phyloP scores from a whole-genome alignment of 2,113 vertebrate species.

The Chlorocebus sabaeus region DNA sequence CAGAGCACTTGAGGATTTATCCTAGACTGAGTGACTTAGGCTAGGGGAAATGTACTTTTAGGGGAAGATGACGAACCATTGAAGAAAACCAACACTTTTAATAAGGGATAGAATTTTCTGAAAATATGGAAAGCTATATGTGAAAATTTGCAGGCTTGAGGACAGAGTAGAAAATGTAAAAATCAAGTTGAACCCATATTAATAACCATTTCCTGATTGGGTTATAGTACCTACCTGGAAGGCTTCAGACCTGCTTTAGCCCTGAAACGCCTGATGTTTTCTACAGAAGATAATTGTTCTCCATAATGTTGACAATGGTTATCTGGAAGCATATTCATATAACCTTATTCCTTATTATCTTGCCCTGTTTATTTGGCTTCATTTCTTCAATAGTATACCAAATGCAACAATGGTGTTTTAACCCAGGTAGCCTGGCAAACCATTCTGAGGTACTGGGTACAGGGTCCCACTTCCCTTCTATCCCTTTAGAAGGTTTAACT shows the following conservation, averaged over 20 bases:
- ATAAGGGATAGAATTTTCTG: neutral
- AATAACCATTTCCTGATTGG: neutral
- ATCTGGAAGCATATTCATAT: neutral
- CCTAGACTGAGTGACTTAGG: neutral
- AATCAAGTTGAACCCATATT: neutral
- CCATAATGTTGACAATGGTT: neutral
- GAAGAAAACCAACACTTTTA: neutral
- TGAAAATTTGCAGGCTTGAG: neutral
- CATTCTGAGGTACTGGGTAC: neutral
- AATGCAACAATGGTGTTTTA: neutral
- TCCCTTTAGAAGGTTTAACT: neutral
- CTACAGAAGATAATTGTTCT: neutral
- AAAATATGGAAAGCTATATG: neutral
- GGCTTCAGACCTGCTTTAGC: neutral
- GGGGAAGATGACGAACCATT: neutral
- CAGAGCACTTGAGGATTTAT: neutral
- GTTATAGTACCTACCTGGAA: neutral
- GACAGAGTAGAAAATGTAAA: neutral
- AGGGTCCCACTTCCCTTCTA: neutral
- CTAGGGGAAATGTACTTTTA: neutral
- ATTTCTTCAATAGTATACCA: neutral
- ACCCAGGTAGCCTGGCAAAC: neutral
- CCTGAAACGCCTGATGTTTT: neutral
- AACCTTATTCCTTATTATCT: neutral
- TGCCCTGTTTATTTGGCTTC: neutral